Evolutionary conservation across 2,888 invertebrate genomes (phyloP), one percentile per base, ranked within the genome.

Genomic region (Brachypalpus laphriformis): DNA sequence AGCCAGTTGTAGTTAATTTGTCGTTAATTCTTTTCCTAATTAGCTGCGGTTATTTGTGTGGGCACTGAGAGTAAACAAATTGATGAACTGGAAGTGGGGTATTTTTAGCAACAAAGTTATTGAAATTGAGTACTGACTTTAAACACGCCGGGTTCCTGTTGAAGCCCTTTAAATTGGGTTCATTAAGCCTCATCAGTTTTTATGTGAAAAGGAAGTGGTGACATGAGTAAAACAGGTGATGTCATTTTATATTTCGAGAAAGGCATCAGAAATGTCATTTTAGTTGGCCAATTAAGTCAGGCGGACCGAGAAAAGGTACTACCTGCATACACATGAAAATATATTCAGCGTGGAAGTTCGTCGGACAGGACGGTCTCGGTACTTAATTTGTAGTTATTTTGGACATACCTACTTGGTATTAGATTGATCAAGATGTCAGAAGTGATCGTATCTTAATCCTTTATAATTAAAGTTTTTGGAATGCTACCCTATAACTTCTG

Each of bases 1-100:
- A 37, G 51, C 34, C 37, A 22, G 37, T 51, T 51, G 37, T 59
- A 31, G 72, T 40, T 51, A 51, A 72, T 61, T 72, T 72, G 61
- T 72, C 31, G 72, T 59, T 72, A 28, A 72, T 51, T 18, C 20
- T 8, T 28, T 14, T 34, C 49, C 28, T 61, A 61, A 74, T 63
- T 74, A 45, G 34, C 9, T 54, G 34, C 45, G n/a, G n/a, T 54
- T 18, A 40, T 28, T 68, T 6, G 5, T 6, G 5, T 31, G 25
- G 28, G 2, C 22, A 54, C 22, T 18, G 14, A 20, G 3, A 16
- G 40, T 49, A 49, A 25, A 72, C 61, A 54, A 61, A 63, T 45
- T 28, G 37, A 16, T 40, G 5, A 54, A 42, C n/a, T 16, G 28
- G 18, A 56, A 28, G 25, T 25, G 40, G 22, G n/a, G 16, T 22